Conservation (phyloP, 2,113 vertebrate species). For the Odontesthes bonariensis region DNA sequence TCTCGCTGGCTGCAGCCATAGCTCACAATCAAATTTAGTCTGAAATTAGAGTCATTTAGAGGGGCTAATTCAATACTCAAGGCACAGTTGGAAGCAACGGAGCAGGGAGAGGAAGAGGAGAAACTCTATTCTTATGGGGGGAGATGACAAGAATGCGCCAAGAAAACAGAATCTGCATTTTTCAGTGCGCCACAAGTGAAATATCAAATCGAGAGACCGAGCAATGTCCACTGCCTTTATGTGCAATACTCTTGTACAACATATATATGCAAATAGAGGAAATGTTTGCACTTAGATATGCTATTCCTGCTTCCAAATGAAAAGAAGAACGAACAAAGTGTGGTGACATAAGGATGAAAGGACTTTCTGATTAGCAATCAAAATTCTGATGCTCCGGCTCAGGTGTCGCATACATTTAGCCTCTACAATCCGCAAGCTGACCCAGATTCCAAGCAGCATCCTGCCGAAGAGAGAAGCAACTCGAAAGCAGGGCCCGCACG, state of each 20-base stretch:
- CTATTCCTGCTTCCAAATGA: not conserved
- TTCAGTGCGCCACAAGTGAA: not conserved
- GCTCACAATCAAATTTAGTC: slow-evolving; percentile 38
- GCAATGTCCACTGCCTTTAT: not conserved
- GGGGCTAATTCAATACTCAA: slow-evolving; percentile 47
- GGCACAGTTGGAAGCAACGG: slow-evolving; percentile 17
- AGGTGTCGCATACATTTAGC: slow-evolving; percentile 25
- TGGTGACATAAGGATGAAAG: not conserved
- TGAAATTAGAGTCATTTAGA: slow-evolving; percentile 48
- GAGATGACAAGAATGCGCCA: slow-evolving; percentile 12
- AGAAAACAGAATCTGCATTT: not conserved
- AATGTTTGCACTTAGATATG: not conserved
- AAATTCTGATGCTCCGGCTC: slow-evolving; percentile 19
- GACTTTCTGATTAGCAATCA: not conserved
- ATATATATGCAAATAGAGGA: not conserved
- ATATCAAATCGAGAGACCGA: not conserved
- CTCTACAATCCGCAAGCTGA: slow-evolving; percentile 12
- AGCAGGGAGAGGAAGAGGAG: slow-evolving; percentile 1
- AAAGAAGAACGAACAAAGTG: not conserved
- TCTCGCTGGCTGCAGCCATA: slow-evolving; percentile 3
- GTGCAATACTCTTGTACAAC: too few relatives aligned
- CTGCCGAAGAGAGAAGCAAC: not conserved
- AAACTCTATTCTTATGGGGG: not conserved
- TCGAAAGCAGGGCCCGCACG: not conserved
- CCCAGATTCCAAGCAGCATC: slow-evolving; percentile 36